Evolutionary conservation across 2,888 invertebrate species (phyloP).

Genomic region (Metallyticus violacea): DNA sequence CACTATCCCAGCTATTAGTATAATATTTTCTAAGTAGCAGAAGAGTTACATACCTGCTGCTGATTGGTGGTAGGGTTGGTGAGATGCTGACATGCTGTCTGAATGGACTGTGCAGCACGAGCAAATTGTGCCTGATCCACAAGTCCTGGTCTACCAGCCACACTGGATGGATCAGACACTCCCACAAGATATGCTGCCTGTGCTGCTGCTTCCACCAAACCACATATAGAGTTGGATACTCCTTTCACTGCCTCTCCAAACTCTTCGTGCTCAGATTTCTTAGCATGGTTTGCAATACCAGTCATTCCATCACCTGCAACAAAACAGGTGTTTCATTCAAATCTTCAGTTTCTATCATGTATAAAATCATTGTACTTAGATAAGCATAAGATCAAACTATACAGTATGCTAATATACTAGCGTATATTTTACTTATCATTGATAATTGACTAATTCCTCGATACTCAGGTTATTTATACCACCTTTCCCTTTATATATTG

Average conservation of each 20-base stretch:
- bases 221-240: slow-evolving; percentile 86
- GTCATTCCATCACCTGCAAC: slow-evolving; percentile 81
- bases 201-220: slow-evolving; percentile 87
- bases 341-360: neutral
- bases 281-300: slow-evolving; percentile 89
- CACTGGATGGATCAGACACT: slow-evolving; percentile 85
- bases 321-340: neutral
- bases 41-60: slow-evolving; percentile 54
- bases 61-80: slow-evolving; percentile 69
- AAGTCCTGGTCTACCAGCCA: slow-evolving; percentile 82
- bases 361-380: too few species aligned
- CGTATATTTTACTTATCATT: too few species aligned
- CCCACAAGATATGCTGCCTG: slow-evolving; percentile 95
- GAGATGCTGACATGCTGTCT: slow-evolving; percentile 79
- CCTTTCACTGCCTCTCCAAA: slow-evolving; percentile 80
- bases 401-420: too few species aligned
- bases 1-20: too few species aligned
- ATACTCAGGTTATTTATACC: too few species aligned
- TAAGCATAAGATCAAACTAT: too few species aligned
- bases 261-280: slow-evolving; percentile 78
- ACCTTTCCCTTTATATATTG: too few species aligned
- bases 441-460: too few species aligned
- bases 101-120: slow-evolving; percentile 86
- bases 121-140: slow-evolving; percentile 87
- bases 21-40: too few species aligned